phyloP scores from a whole-genome alignment of 2,888 invertebrate species.

The Mythimna pallens region DNA sequence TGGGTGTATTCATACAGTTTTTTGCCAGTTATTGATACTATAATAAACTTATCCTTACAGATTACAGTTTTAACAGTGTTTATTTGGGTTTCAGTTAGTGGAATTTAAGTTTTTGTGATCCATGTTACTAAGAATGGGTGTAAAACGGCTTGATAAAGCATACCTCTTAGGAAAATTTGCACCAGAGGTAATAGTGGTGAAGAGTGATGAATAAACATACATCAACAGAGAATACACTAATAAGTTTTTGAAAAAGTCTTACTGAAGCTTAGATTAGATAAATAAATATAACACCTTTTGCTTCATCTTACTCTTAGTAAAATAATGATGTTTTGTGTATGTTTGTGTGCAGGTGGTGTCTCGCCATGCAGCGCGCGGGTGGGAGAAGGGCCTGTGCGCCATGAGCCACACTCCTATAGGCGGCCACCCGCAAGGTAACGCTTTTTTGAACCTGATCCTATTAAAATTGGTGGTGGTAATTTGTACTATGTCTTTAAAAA shows the following conservation, averaged over 20 bases:
- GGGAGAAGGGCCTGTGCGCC: slow-evolving; percentile 91
- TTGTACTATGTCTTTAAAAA: neutral
- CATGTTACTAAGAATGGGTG: slow-evolving; percentile 45
- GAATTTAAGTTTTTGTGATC: slow-evolving; percentile 9
- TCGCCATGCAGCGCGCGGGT: slow-evolving; percentile 91
- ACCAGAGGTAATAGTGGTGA: slow-evolving; percentile 40
- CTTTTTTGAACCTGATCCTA: neutral
- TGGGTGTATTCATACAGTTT: slow-evolving; percentile 57
- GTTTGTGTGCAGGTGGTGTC: slow-evolving; percentile 85
- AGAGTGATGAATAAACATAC: neutral
- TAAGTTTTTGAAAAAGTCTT: neutral
- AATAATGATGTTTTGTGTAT: slow-evolving; percentile 4
- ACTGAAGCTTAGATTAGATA: neutral
- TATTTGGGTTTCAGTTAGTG: slow-evolving; percentile 10
- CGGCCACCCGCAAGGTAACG: slow-evolving; percentile 90
- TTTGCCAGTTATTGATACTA: slow-evolving; percentile 40
- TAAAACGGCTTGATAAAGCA: slow-evolving; percentile 46
- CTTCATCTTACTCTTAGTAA: neutral
- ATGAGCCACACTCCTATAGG: slow-evolving; percentile 91
- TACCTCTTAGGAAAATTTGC: slow-evolving; percentile 31
- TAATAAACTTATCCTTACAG: slow-evolving; percentile 24
- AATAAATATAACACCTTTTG: neutral
- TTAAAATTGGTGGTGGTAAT: neutral
- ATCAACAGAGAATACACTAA: neutral
- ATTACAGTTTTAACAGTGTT: slow-evolving; percentile 15